Evolutionary conservation across 2,797 vertebrate genomes (phyloP).

Genomic region (Phalanger gymnotis): DNA sequence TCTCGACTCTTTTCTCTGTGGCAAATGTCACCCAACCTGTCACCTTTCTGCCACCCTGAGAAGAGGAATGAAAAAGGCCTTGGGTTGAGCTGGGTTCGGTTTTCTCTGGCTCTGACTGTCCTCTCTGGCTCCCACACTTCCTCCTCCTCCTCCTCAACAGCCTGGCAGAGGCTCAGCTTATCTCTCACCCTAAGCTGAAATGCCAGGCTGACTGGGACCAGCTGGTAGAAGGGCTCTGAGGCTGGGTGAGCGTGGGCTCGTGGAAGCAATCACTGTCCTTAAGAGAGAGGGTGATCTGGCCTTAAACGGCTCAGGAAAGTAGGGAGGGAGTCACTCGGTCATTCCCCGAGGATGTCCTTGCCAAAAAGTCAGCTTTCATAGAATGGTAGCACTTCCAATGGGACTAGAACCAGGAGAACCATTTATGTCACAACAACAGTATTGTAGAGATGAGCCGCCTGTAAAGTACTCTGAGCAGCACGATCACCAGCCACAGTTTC

Average conservation of each 20-base stretch:
- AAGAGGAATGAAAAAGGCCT: neutral
- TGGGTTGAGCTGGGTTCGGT: neutral
- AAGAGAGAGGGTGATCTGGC: neutral
- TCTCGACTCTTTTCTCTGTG: neutral
- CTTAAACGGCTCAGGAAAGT: neutral
- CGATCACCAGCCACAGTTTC: neutral
- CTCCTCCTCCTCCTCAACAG: constrained; percentile 9
- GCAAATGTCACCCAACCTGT: neutral
- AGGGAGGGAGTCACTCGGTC: neutral
- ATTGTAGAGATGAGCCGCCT: neutral
- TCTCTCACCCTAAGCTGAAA: constrained; percentile 8
- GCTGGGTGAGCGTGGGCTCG: neutral
- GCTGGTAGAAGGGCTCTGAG: neutral
- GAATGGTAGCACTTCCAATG: neutral
- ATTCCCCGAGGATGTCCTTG: neutral
- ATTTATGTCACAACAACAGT: neutral
- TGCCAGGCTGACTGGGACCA: neutral
- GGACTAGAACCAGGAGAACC: neutral
- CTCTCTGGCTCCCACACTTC: neutral
- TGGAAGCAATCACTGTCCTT: neutral
- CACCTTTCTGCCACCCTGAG: neutral
- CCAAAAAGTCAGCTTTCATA: neutral
- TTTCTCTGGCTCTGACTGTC: neutral
- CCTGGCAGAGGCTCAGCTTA: constrained; percentile 20
- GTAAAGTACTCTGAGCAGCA: neutral